phyloP scores from a whole-genome alignment of 2,113 vertebrate species.

The Bambusicola thoracicus region DNA sequence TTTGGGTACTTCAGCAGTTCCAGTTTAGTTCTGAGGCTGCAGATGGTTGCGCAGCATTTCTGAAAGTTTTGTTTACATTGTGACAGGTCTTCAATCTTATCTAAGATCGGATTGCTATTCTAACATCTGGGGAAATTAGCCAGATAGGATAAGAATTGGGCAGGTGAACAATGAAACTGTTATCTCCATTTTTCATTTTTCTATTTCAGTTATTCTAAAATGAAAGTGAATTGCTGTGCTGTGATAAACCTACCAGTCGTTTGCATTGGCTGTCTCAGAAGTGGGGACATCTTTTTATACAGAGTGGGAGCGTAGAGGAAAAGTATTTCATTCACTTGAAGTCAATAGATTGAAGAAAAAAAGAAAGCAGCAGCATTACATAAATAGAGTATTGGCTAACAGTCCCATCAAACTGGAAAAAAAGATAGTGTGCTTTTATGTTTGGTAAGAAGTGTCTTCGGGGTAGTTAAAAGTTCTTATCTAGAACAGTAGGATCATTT shows the following conservation, averaged over 20 bases:
- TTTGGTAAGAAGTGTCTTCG: not conserved
- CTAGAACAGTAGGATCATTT: not conserved
- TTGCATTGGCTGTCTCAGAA: not conserved
- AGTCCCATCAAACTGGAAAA: not conserved
- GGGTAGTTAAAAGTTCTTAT: not conserved
- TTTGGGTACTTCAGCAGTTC: not conserved
- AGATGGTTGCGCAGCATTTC: not conserved
- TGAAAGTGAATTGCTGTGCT: not conserved
- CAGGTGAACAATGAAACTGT: not conserved
- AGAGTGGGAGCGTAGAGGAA: not conserved
- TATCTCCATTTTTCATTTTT: conserved; percentile 9
- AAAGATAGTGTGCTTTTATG: not conserved
- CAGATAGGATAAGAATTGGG: conserved; percentile 22
- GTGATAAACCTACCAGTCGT: not conserved
- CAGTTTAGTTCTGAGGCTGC: not conserved
- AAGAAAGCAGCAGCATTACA: not conserved
- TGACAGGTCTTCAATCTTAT: not conserved
- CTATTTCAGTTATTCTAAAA: conserved; percentile 9
- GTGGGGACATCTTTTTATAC: not conserved
- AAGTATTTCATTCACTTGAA: not conserved
- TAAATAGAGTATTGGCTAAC: not conserved
- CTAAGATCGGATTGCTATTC: not conserved
- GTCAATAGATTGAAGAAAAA: not conserved
- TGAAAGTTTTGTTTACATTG: conserved; percentile 38
- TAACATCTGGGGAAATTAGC: not conserved